Conservation (phyloP, 2,113 vertebrate species). For the Phoenicopterus ruber region DNA sequence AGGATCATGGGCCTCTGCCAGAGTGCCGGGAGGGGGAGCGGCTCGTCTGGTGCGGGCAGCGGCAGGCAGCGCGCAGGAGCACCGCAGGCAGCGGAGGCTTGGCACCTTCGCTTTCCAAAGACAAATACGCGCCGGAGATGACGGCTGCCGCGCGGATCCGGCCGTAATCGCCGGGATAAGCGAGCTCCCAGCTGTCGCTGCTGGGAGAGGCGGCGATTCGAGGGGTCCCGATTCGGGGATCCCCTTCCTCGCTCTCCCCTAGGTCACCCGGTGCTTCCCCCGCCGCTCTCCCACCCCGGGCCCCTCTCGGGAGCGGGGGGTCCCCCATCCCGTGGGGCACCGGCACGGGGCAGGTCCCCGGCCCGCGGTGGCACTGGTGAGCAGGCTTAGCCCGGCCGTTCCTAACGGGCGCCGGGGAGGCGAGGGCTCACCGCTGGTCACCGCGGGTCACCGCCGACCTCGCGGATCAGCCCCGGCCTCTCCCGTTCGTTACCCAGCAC, state of each 20-base stretch:
- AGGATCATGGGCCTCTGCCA: not conserved
- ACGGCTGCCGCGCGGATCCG: not conserved
- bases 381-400: not conserved
- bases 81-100: not conserved
- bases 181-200: not conserved
- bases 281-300: not conserved
- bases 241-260: not conserved
- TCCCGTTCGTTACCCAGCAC: not conserved
- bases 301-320: no score
- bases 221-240: not conserved
- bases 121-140: not conserved
- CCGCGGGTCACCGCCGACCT: not conserved
- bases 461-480: not conserved
- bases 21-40: not conserved
- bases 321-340: not conserved
- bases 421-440: not conserved
- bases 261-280: not conserved
- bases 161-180: not conserved
- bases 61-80: not conserved
- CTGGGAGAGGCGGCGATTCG: not conserved
- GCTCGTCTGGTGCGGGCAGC: not conserved
- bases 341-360: not conserved
- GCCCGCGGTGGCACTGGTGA: not conserved
- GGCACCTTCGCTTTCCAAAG: not conserved
- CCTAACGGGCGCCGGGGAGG: fast-evolving